Base-by-base conservation (phyloP, 2,797 vertebrate genomes). In the Decapterus maruadsi region DNA sequence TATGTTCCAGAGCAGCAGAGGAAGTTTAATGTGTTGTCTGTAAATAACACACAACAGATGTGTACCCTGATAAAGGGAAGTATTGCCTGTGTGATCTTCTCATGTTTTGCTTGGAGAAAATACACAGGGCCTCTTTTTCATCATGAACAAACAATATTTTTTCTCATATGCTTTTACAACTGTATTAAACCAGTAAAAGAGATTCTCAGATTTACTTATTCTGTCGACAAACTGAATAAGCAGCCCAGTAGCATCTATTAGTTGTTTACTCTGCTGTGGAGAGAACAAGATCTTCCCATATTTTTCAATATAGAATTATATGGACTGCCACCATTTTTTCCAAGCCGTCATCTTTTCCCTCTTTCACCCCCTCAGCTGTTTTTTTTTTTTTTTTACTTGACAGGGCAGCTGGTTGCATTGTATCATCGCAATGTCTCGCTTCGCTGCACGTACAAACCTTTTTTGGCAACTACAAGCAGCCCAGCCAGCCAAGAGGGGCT, bases 401-500 rank as follows among this genome's bases (percentile, higher is more conserved):
- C 75, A 54, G 46, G 79, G 66, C 85, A 80, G 86, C 87, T 81
- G 78, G 82, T 83, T 84, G 75, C 68, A 63, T 87, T 85, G 84
- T 78, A 84, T 82, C 82, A 84, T 88, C 76, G 84, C 80, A 46
- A 79, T 51, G 76, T 86, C 86, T 88, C 60, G 78, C 86, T 60
- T 80, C 81, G 19, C 77, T 22, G 83, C 79, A 10, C 83, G 78
- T 84, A 86, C 81, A 88, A 87, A 87, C 83, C 74, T 81, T 87
- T 85, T 84, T 89, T 91, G 88, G 90, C 91, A 91, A 88, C 85
- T 70, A 78, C 78, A 87, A 78, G 80, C 87, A 71, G 77, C 80
- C 74, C 74, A 69, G 82, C 38, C 83, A 82, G 89, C 90, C 91
- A 91, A 91, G 72, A 86, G 72, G 83, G 81, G 84, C 80, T 90